Conservation (phyloP, 2,888 invertebrate species). For the Smittia sp. region DNA sequence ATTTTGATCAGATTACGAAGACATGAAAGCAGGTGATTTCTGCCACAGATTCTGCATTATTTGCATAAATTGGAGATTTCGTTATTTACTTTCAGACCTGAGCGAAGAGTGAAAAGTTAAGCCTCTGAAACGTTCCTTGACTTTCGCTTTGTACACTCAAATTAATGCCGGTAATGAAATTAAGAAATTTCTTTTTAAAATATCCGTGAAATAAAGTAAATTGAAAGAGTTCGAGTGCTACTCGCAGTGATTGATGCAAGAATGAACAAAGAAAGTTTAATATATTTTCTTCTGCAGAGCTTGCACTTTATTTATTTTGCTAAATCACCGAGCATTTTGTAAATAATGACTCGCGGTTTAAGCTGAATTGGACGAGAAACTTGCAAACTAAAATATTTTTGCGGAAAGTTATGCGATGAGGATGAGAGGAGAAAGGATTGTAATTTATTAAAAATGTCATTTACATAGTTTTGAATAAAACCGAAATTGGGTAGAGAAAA, state of each 20-base stretch:
- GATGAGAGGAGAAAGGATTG: no score
- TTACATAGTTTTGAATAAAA: no score
- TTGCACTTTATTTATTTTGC: conserved; percentile 20
- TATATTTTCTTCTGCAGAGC: neutral
- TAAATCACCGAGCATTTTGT: neutral
- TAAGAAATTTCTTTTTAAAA: conserved; percentile 16
- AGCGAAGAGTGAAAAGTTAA: conserved; percentile 1
- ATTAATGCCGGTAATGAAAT: conserved; percentile 21
- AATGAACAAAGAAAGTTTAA: conserved; percentile 19
- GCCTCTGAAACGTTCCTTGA: neutral
- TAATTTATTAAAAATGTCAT: no score
- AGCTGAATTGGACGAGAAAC: neutral
- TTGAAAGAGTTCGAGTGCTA: neutral
- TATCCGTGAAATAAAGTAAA: conserved; percentile 3
- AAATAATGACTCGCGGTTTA: conserved; percentile 7
- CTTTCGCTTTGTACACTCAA: conserved; percentile 18
- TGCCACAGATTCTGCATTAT: conserved; percentile 20
- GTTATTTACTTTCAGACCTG: neutral
- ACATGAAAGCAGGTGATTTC: conserved; percentile 38
- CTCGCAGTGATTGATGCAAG: conserved; percentile 25
- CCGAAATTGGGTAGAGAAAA: no score
- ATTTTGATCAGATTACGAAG: conserved; percentile 38
- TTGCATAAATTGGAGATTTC: conserved; percentile 24
- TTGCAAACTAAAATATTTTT: no score
- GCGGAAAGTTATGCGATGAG: no score